Conservation (phyloP, 2,797 vertebrate species). For the Setipinna tenuifilis region DNA sequence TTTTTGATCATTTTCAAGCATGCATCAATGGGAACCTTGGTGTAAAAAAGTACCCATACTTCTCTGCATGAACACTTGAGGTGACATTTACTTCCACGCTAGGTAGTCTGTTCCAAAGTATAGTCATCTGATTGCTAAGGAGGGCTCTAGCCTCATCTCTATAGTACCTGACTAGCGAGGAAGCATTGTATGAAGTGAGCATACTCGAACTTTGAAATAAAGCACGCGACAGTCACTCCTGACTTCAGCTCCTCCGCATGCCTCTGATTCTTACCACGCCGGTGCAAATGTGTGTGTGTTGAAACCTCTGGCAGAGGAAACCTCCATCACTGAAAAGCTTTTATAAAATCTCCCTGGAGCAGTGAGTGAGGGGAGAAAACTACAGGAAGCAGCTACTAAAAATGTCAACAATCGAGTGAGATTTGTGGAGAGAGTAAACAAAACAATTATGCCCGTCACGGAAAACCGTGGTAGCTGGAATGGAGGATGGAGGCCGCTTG, state of each 20-base stretch:
- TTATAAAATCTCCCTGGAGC: background rate
- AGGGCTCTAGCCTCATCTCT: too few relatives aligned
- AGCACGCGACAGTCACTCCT: background rate
- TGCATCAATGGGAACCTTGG: too few relatives aligned
- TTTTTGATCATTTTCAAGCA: too few relatives aligned
- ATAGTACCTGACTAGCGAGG: too few relatives aligned
- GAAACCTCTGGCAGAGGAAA: background rate
- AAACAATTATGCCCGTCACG: background rate
- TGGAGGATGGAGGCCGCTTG: background rate
- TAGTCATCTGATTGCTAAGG: too few relatives aligned
- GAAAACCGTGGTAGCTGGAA: background rate
- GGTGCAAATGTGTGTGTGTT: background rate
- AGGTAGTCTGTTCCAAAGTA: too few relatives aligned
- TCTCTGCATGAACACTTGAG: too few relatives aligned
- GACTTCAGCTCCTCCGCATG: background rate
- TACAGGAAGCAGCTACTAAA: constrained; percentile 12
- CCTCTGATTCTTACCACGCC: background rate
- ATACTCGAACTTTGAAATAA: too few relatives aligned
- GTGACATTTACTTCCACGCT: too few relatives aligned
- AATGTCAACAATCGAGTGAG: background rate
- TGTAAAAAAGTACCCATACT: too few relatives aligned
- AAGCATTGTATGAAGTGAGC: too few relatives aligned
- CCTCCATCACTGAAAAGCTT: background rate
- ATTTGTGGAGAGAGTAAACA: constrained; percentile 12
- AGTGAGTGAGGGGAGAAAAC: background rate